These are phyloP conservation scores for Porites rus DNA, from an alignment of 92 coral and sea anemone species.

Conservation along the genomic window DNA sequence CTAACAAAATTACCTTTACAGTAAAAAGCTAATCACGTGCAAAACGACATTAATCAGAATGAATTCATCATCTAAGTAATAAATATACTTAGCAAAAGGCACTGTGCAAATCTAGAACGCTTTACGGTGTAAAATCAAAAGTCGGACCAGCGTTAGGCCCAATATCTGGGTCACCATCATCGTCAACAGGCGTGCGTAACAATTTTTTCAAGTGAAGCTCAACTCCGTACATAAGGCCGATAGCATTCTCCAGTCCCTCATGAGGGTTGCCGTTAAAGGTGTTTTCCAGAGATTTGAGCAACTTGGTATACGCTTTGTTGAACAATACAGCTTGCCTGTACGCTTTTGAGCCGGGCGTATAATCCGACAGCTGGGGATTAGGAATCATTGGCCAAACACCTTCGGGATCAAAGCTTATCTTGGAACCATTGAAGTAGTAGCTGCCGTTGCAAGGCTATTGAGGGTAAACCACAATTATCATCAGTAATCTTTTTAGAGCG, in stretches of 20 bases:
- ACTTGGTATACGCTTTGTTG: conserved; percentile 32
- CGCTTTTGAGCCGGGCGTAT: conserved; percentile 33
- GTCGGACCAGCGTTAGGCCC: conserved; percentile 71
- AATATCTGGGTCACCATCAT: conserved; percentile 56
- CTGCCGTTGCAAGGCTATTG: conserved; percentile 1
- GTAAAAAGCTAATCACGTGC: background rate
- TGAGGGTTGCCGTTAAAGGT: conserved; percentile 34
- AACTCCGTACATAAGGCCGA: conserved; percentile 53
- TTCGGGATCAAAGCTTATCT: conserved; percentile 30
- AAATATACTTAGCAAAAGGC: background rate
- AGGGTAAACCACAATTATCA: background rate
- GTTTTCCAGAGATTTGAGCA: conserved; percentile 34
- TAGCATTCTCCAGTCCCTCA: conserved; percentile 38
- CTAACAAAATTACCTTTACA: no score
- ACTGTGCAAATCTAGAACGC: background rate
- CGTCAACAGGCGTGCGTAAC: conserved; percentile 54
- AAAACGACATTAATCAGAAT: background rate
- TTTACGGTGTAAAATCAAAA: conserved; percentile 24
- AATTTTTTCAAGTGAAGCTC: conserved; percentile 44
- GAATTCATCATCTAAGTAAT: background rate
- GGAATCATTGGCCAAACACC: conserved; percentile 62
- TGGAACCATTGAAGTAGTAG: conserved; percentile 27
- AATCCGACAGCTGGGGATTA: conserved; percentile 31
- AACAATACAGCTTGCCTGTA: conserved; percentile 10
- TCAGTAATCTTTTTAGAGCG: background rate